phyloP scores from a whole-genome alignment of 2,113 vertebrate species.

The Trematocara nigrifrons region DNA sequence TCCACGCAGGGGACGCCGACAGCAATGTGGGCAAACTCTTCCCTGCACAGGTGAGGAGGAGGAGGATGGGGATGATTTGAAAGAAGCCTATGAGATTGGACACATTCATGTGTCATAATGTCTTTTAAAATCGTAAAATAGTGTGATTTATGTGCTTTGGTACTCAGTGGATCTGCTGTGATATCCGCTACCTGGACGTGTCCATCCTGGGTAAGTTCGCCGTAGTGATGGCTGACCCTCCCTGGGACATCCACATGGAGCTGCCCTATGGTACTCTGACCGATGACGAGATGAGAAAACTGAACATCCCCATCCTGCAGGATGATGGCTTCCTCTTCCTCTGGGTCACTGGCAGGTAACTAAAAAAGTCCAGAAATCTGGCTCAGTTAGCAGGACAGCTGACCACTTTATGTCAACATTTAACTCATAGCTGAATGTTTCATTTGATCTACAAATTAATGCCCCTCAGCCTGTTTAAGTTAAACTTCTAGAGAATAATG shows the following conservation, averaged over 20 bases:
- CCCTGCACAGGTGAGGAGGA: conserved; percentile 79
- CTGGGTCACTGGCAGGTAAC: conserved; percentile 92
- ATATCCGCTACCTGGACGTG: conserved; percentile 89
- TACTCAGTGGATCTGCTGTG: conserved; percentile 89
- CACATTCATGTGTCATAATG: rapidly evolving
- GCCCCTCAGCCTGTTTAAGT: not conserved
- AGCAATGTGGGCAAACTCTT: conserved; percentile 85
- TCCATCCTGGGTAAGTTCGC: conserved; percentile 93
- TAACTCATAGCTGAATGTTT: not conserved
- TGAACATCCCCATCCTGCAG: conserved; percentile 89
- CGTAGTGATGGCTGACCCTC: conserved; percentile 94
- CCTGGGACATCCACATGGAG: conserved; percentile 97
- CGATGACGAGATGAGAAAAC: conserved; percentile 92
- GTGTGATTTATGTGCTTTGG: not conserved
- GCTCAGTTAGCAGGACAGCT: not conserved
- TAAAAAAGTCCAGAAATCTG: not conserved
- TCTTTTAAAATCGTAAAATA: not conserved
- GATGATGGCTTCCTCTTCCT: conserved; percentile 94
- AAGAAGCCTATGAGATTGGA: not conserved
- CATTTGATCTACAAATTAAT: rapidly evolving
- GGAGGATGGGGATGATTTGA: not conserved
- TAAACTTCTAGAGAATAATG: not conserved
- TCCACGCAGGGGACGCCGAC: conserved; percentile 75
- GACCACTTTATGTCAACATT: not conserved
- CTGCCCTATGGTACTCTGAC: conserved; percentile 90